These are phyloP conservation scores for Caloenas nicobarica DNA, from an alignment of 2,113 vertebrate genomes.

Conservation along the genomic window DNA sequence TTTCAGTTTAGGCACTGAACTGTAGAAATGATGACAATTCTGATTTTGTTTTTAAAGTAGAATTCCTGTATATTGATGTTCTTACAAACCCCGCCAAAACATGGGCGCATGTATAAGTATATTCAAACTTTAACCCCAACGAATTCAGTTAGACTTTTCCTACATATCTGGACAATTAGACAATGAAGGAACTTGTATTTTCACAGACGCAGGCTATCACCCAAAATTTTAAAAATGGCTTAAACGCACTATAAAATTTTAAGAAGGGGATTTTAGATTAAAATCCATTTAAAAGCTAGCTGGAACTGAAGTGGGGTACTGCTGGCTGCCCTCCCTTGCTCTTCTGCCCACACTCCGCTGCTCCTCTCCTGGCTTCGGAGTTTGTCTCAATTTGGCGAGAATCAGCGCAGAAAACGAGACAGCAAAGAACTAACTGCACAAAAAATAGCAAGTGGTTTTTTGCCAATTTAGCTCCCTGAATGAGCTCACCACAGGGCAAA, in stretches of 20 bases:
- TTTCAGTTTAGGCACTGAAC: background rate
- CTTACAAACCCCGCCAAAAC: background rate
- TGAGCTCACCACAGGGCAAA: background rate
- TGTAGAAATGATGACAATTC: background rate
- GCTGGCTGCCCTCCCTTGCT: background rate
- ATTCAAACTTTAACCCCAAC: background rate
- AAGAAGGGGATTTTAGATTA: background rate
- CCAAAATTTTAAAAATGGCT: fast-evolving
- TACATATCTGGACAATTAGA: background rate
- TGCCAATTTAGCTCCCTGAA: background rate
- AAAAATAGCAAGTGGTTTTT: background rate
- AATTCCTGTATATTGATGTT: background rate
- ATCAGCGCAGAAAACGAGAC: constrained; percentile 16
- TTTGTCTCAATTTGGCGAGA: constrained; percentile 2
- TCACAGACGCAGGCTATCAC: background rate
- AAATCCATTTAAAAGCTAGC: background rate
- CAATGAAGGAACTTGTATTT: background rate
- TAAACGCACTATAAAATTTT: background rate
- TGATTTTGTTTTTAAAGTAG: background rate
- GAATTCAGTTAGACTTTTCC: background rate
- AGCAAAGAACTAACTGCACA: background rate
- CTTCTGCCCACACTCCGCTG: background rate
- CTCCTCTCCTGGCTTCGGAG: background rate
- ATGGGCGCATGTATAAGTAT: fast-evolving
- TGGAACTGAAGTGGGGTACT: background rate